Base-by-base conservation (phyloP, 2,797 vertebrate genomes). In the Melanotaenia trifasciata region DNA sequence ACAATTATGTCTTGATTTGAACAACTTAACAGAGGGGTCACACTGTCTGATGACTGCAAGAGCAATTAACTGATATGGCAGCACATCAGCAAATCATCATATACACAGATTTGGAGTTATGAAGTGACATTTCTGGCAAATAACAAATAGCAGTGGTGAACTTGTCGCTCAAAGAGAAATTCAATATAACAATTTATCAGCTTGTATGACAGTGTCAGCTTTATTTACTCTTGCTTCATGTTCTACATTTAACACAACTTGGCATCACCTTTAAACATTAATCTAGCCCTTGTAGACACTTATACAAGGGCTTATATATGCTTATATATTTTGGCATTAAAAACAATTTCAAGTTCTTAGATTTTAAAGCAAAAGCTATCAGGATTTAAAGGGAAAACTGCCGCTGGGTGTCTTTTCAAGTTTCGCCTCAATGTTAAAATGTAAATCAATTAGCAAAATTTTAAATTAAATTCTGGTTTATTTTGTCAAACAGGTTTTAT, bases 1-100 rank as follows among this genome's bases (percentile, higher is more conserved):
- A 87, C 78, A 73, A 90, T 84, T 85, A 81, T 30, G 74, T 87
- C 81, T 84, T 88, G 70, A 89, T 93, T 90, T 65, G 74, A 82
- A 76, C 72, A 63, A 81, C 78, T 60, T 66, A 73, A 61, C 70
- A 65, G 81, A 86, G 78, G 77, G 71, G 58, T 51, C 73, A 24
- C 69, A 80, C 72, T 56, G 84, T 72, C 47, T 11, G 40, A 71
- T 77, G 30, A 69, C 66, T 64, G 59, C 61, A 16, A 64, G 64
- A 74, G 72, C 80, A 87, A 85, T 91, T 87, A 90, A 76, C 67
- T 61, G 64, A 68, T 35, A 62, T 51, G 4, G 35, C 47, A 68
- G 33, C 62, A 18, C 75, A 85, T 84, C 70, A 59, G 61, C 62
- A 26, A 65, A 74, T 81, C 36, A 32, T 71, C 60, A 12, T 18